Evolutionary conservation across 2,113 vertebrate genomes (phyloP).

Genomic region (Dolichallabes microphthalmus): DNA sequence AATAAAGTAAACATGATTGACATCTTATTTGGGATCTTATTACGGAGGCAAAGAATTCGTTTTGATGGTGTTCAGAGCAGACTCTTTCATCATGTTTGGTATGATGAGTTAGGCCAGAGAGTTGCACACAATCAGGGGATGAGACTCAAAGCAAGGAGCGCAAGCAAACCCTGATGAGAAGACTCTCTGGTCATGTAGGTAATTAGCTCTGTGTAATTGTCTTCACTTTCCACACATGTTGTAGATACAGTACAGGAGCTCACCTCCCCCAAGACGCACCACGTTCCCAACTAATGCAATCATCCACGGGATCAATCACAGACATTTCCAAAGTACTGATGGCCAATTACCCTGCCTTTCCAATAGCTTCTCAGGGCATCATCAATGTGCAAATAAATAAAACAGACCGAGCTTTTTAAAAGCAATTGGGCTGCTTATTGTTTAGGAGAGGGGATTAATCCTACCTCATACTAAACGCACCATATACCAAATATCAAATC

Average conservation of each 20-base stretch:
- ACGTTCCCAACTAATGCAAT: slow-evolving; percentile 30
- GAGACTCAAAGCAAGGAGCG: slow-evolving; percentile 25
- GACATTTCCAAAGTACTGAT: slow-evolving; percentile 14
- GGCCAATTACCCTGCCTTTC: slow-evolving; percentile 16
- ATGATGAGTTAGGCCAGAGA: slow-evolving; percentile 15
- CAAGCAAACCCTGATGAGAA: slow-evolving; percentile 26
- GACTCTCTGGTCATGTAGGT: slow-evolving; percentile 30
- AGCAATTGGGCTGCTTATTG: not conserved
- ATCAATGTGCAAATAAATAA: not conserved
- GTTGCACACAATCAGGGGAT: slow-evolving; percentile 9
- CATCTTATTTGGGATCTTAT: slow-evolving; percentile 34
- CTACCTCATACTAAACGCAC: not conserved
- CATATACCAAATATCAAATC: not conserved
- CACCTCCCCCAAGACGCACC: slow-evolving; percentile 10
- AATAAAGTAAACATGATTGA: slow-evolving; percentile 35
- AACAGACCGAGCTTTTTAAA: not conserved
- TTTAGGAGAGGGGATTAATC: not conserved
- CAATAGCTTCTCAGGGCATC: slow-evolving; percentile 11
- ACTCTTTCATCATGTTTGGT: slow-evolving; percentile 15
- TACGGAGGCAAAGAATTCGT: slow-evolving; percentile 19
- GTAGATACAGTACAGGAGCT: slow-evolving; percentile 8
- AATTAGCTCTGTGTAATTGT: slow-evolving; percentile 48
- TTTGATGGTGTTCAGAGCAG: slow-evolving; percentile 12
- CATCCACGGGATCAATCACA: slow-evolving; percentile 28
- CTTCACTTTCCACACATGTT: slow-evolving; percentile 36